Percentiles rank a stretch among this genome's conserved stretches.
These are phyloP conservation scores for Natrix natrix DNA, from an alignment of 2,797 vertebrate genomes.

Conservation along the genomic window DNA sequence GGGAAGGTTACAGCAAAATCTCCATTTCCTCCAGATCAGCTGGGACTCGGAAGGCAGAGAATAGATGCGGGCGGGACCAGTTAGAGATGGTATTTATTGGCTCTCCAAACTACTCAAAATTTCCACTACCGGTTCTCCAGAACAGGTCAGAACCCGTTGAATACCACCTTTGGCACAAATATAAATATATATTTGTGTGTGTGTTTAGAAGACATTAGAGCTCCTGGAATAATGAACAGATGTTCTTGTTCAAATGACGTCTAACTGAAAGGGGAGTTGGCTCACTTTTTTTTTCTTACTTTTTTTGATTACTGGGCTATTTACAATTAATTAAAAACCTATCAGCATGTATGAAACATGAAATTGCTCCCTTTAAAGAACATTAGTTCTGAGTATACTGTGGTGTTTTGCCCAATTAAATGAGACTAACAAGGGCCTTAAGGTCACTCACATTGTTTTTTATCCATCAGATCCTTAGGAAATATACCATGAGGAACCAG, in stretches of 20 bases:
- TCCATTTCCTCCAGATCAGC: too few relatives aligned
- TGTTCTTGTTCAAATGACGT: conserved; percentile 2
- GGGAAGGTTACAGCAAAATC: too few relatives aligned
- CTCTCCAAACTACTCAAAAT: too few relatives aligned
- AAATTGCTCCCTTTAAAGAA: conserved; percentile 17
- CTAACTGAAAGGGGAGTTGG: neutral
- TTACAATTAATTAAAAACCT: conserved; percentile 21
- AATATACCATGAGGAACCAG: conserved; percentile 16
- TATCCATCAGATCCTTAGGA: conserved; percentile 18
- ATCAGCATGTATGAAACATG: conserved; percentile 9
- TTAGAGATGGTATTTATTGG: too few relatives aligned
- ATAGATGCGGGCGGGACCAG: too few relatives aligned
- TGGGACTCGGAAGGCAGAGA: too few relatives aligned
- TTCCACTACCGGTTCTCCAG: too few relatives aligned
- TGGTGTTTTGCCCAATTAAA: neutral
- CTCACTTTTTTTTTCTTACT: neutral
- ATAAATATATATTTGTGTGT: too few relatives aligned
- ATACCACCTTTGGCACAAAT: too few relatives aligned
- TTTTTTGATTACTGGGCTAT: neutral
- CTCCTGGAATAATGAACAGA: neutral
- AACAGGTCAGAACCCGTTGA: too few relatives aligned
- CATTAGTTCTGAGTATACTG: conserved; percentile 10
- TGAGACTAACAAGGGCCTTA: conserved; percentile 18
- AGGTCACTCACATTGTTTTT: conserved; percentile 13
- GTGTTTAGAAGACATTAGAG: neutral